Percentiles rank a stretch among this genome's conserved stretches.
Conservation (phyloP, 2,797 vertebrate genomes). For the Eulemur albifrons region DNA sequence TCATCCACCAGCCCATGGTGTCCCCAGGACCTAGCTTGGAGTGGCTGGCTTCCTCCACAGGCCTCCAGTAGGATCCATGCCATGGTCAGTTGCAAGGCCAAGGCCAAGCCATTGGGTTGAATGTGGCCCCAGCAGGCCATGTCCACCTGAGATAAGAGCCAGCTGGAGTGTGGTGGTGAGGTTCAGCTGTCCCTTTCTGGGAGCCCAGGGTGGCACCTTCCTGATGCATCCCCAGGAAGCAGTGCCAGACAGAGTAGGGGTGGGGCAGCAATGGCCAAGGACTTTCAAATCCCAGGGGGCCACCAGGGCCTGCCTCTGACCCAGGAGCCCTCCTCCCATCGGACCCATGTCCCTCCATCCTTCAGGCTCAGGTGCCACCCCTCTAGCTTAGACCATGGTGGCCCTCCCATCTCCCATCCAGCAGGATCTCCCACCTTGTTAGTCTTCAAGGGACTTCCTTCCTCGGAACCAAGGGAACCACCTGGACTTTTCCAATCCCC, state of each 20-base stretch:
- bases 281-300: neutral
- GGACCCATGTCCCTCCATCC: neutral
- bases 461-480: neutral
- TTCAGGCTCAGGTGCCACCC: neutral
- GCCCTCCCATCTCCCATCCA: neutral
- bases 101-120: neutral
- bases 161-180: neutral
- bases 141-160: slow-evolving; percentile 35
- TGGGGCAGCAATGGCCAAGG: neutral
- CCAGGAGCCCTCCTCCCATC: neutral
- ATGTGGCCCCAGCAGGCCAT: slow-evolving; percentile 42
- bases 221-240: neutral
- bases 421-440: neutral
- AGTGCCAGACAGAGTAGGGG: neutral
- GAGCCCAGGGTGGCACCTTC: neutral
- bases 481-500: neutral
- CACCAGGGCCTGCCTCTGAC: neutral
- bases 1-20: neutral
- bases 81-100: slow-evolving; percentile 41
- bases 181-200: neutral
- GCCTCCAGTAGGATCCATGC: slow-evolving; percentile 49
- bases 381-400: neutral
- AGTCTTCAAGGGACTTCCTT: neutral
- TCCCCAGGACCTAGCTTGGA: neutral
- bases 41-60: slow-evolving; percentile 17